Evolutionary conservation across 1,140 invertebrate species (phyloP).

Genomic region (Drosophila repleta): DNA sequence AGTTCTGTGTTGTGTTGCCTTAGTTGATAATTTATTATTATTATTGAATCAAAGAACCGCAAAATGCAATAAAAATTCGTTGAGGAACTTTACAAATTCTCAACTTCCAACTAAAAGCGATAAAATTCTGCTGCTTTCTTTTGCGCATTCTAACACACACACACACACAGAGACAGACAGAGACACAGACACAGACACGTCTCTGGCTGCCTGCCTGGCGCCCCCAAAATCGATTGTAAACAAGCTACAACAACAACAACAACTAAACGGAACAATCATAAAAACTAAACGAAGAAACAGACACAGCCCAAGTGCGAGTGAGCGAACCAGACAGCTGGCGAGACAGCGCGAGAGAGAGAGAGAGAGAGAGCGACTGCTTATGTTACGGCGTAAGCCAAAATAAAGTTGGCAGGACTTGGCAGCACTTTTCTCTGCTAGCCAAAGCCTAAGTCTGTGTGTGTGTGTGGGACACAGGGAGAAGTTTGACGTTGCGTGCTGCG

Average conservation of each 20-base stretch:
- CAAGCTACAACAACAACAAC: conserved; percentile 57
- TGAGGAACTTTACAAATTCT: conserved; percentile 64
- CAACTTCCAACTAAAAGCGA: conserved; percentile 75
- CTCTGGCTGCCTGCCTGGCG: conserved; percentile 70
- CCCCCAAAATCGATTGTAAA: conserved; percentile 83
- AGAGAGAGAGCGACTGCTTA: conserved; percentile 31
- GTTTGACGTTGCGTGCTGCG: conserved; percentile 61
- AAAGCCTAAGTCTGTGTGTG: conserved; percentile 2
- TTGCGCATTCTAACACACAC: conserved; percentile 47
- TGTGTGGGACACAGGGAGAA: conserved; percentile 48
- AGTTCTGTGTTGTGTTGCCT: conserved; percentile 1
- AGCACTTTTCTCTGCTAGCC: conserved; percentile 18
- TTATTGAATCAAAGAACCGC: conserved; percentile 64
- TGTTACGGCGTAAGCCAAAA: conserved; percentile 65
- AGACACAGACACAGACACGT: conserved; percentile 21
- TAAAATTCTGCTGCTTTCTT: conserved; percentile 64
- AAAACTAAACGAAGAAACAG: conserved; percentile 27
- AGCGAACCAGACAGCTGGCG: conserved; percentile 7
- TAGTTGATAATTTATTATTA: conserved; percentile 55
- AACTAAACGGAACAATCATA: conserved; percentile 38
- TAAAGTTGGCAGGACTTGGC: conserved; percentile 69
- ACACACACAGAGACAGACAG: conserved; percentile 11
- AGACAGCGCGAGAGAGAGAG: conserved; percentile 11
- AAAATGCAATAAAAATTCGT: conserved; percentile 63
- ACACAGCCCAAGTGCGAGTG: conserved; percentile 11